A percentile compares a stretch with the other conserved stretches of the same genome.
phyloP scores from a whole-genome alignment of 1,140 invertebrate species.

The Zaprionus africanus region DNA sequence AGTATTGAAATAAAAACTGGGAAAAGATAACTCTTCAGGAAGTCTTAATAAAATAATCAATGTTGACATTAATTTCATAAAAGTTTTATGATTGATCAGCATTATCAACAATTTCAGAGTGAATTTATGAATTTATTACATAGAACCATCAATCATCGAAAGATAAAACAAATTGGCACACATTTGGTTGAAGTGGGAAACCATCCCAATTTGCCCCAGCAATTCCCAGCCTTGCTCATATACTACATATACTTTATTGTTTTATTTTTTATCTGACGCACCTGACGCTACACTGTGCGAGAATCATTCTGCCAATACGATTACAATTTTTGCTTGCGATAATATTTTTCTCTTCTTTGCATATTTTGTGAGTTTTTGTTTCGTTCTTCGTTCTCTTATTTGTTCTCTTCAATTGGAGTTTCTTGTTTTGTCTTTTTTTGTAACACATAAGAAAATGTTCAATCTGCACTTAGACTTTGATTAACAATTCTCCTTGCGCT shows the following conservation, averaged over 20 bases:
- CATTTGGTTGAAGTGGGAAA: not conserved
- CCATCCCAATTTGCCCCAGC: not conserved
- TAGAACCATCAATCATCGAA: not conserved
- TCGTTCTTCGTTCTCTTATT: conserved; percentile 17
- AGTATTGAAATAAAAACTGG: not conserved
- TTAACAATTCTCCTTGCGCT: not conserved
- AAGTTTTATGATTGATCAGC: no score
- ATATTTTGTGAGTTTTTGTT: conserved; percentile 26
- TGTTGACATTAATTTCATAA: no score
- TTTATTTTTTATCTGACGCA: conserved; percentile 12
- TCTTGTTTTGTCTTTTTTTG: conserved; percentile 17
- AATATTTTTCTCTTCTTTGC: conserved; percentile 30
- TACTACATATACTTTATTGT: conserved; percentile 4
- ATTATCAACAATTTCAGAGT: not conserved
- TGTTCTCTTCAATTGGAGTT: conserved; percentile 22
- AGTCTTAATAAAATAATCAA: not conserved
- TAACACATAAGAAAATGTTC: not conserved
- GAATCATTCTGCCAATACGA: conserved; percentile 7
- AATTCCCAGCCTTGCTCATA: conserved; percentile 34
- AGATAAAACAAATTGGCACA: not conserved
- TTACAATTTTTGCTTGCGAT: conserved; percentile 37
- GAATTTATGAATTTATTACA: not conserved
- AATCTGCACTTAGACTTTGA: no score
- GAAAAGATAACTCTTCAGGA: not conserved
- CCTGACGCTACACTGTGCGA: conserved; percentile 5